A percentile compares a stretch with the other conserved stretches of the same genome.
phyloP scores from a whole-genome alignment of 2,888 invertebrate species.

The Neocrepidodera transversa region DNA sequence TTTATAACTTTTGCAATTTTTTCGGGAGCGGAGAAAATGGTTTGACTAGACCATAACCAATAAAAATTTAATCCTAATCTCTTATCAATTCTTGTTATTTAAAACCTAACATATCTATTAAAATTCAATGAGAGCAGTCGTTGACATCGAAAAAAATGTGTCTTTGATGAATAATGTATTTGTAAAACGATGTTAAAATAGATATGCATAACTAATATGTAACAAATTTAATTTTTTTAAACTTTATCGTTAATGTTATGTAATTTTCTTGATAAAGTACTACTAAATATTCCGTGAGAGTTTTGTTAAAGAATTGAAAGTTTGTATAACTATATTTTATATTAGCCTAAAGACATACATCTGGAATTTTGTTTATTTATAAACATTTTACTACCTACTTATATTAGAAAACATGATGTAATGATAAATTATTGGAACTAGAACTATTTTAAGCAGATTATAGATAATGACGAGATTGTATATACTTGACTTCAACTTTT shows the following conservation, averaged over 20 bases:
- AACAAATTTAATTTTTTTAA: neutral
- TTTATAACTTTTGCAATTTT: no score
- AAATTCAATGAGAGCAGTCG: neutral
- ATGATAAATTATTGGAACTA: neutral
- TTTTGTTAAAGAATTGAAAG: conserved; percentile 1
- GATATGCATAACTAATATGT: neutral
- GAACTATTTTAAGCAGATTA: neutral
- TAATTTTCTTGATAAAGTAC: neutral
- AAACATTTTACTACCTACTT: conserved; percentile 3
- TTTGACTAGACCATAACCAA: no score
- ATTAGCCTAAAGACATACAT: conserved; percentile 6
- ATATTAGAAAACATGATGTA: neutral
- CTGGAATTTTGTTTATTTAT: conserved; percentile 9
- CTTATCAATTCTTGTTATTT: neutral
- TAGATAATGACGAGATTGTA: neutral
- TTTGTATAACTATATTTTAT: conserved; percentile 1
- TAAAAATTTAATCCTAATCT: no score
- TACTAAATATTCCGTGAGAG: neutral
- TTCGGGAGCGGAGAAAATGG: no score
- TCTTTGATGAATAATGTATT: neutral
- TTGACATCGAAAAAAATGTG: neutral
- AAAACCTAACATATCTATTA: neutral
- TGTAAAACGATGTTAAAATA: neutral
- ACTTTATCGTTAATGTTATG: neutral
- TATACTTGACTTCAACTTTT: no score